Base-by-base conservation (phyloP, 1,140 invertebrate species). In the Planococcus citri region DNA sequence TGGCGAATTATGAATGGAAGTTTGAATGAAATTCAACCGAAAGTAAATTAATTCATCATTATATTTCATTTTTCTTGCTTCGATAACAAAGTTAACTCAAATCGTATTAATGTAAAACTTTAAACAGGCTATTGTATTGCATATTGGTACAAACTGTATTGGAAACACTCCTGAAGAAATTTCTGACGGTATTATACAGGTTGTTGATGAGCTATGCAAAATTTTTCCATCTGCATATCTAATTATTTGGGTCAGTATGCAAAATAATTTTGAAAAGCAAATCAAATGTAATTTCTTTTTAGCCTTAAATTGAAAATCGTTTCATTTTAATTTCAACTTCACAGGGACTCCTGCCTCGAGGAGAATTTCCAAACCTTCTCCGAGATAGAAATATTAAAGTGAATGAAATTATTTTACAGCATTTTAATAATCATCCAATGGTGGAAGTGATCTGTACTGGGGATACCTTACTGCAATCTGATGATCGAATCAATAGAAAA, bases 1-100 rank as follows among this genome's bases (percentile, higher is more conserved):
- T 96, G 93, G 92, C 82, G 93, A 75, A 84, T 95, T 29, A 80
- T 85, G 76, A 91, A 94, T 82, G 92, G 92, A 70, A 92, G 91
- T 80, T 79, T 96, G 73, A 91, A 95, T 76, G 84, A 87, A 80
- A 85, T 94, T 69, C 85, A 88, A 77, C 91, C 92, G 21, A 95
- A 94, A 82, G 90, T 92, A 78, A 77, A 61, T 69, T n/a, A 70
- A 12, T 61, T n/a, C 10, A 70, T 14, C 12, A n/a, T n/a, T n/a
- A n/a, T n/a, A n/a, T n/a, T 64, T 70, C 73, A 38, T 68, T 27
- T 58, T 21, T 70, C 22, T 70, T 25, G 8, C 22, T 25, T 14
- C 2, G 10, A 37, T 60, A 4, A 68, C 9, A 68, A 70, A 38
- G 27, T 27, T 25, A 69, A 8, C 71, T 61, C 17, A 27, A 70